Conservation (phyloP, 1,140 invertebrate genomes). For the Neodiprion pinetum region DNA sequence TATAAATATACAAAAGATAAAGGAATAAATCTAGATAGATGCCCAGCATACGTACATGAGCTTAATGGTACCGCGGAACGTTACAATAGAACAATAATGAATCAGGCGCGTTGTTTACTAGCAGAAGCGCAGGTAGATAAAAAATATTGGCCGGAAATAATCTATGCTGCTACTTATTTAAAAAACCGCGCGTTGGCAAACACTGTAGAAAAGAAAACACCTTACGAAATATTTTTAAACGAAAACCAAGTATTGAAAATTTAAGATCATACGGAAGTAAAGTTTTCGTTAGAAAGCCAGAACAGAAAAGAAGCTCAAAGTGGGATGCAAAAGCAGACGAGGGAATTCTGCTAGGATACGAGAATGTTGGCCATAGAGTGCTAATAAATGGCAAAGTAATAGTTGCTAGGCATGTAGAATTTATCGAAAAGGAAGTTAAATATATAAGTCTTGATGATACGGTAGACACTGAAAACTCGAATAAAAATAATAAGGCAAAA, state of each 20-base stretch:
- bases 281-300: conserved; percentile 29
- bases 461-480: too few relatives aligned
- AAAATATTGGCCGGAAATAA: conserved; percentile 36
- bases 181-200: conserved; percentile 34
- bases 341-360: conserved; percentile 30
- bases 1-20: conserved; percentile 31
- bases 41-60: conserved; percentile 32
- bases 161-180: conserved; percentile 35
- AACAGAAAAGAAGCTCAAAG: conserved; percentile 26
- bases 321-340: conserved; percentile 31
- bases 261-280: conserved; percentile 37
- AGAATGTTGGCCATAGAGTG: conserved; percentile 28
- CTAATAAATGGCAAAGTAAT: conserved; percentile 35
- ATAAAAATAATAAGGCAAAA: too few relatives aligned
- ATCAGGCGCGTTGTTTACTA: conserved; percentile 38
- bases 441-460: conserved; percentile 21
- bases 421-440: conserved; percentile 31
- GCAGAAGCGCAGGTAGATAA: conserved; percentile 31
- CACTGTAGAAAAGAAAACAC: conserved; percentile 35
- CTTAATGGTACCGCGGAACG: conserved; percentile 36
- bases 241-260: conserved; percentile 36
- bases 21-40: conserved; percentile 28
- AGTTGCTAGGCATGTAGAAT: conserved; percentile 31
- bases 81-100: conserved; percentile 34
- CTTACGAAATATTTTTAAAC: conserved; percentile 38